Evolutionary conservation across 2,888 invertebrate genomes (phyloP).

Genomic region (Cepaea hortensis): DNA sequence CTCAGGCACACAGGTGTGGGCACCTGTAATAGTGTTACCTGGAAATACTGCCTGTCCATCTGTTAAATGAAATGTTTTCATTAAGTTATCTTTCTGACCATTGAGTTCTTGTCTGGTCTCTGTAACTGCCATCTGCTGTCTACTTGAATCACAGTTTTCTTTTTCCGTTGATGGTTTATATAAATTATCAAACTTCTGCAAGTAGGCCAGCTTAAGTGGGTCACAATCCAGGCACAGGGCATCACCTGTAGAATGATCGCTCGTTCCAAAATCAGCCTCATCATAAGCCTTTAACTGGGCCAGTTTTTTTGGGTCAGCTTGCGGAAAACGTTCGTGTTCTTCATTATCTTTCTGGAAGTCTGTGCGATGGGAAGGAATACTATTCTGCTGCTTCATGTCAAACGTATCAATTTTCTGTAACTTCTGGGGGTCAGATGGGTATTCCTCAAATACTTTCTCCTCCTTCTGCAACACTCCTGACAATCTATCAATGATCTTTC

Average conservation of each 20-base stretch:
- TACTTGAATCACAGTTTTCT: background rate
- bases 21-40: background rate
- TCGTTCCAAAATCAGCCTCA: conserved; percentile 10
- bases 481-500: conserved; percentile 33
- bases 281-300: conserved; percentile 37
- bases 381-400: background rate
- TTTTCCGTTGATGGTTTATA: background rate
- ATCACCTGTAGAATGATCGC: too few species aligned
- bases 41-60: background rate
- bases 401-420: background rate
- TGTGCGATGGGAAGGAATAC: background rate
- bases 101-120: background rate
- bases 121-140: background rate
- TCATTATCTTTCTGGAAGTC: background rate
- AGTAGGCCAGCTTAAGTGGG: conserved; percentile 2
- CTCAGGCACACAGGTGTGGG: background rate
- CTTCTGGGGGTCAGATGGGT: conserved; percentile 30
- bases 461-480: conserved; percentile 13
- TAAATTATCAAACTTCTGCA: conserved; percentile 4
- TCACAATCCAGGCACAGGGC: conserved; percentile 7
- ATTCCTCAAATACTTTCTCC: background rate
- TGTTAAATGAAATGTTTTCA: background rate
- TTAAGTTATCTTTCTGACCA: background rate
- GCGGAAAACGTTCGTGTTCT: background rate
- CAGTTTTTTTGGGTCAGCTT: conserved; percentile 60